A percentile compares a stretch with the other conserved stretches of the same genome.
Conservation (phyloP, 2,888 invertebrate genomes). For the Malthinus seriepunctatus region DNA sequence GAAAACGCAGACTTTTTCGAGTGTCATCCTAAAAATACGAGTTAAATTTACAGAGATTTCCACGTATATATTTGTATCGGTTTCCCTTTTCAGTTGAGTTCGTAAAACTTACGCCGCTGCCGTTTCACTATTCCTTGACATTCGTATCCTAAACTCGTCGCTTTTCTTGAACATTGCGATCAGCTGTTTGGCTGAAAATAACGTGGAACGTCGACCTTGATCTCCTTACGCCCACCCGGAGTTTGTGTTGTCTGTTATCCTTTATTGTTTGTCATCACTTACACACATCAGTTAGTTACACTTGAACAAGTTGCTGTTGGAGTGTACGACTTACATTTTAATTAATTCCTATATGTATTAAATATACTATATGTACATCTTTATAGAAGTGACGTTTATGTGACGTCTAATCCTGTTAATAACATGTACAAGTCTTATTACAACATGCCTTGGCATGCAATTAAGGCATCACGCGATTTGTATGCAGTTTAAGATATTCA, state of each 20-base stretch:
- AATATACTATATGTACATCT: conserved; percentile 8
- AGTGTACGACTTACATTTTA: too few relatives aligned
- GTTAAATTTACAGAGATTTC: conserved; percentile 22
- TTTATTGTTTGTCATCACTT: conserved; percentile 17
- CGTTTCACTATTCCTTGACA: conserved; percentile 33
- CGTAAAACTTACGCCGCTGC: conserved; percentile 18
- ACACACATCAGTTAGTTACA: neutral
- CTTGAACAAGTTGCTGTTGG: too few relatives aligned
- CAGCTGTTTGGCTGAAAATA: conserved; percentile 38
- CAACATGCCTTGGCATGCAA: conserved; percentile 33
- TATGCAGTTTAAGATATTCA: conserved; percentile 26
- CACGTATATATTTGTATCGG: conserved; percentile 20
- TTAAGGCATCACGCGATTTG: conserved; percentile 39
- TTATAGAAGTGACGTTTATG: conserved; percentile 25
- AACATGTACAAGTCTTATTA: conserved; percentile 33
- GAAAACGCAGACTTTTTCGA: conserved; percentile 36
- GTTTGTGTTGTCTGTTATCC: conserved; percentile 21
- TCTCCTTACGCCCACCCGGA: conserved; percentile 24
- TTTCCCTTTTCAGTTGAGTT: conserved; percentile 14
- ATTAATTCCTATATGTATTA: too few relatives aligned
- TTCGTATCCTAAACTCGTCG: conserved; percentile 33
- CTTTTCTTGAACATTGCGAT: conserved; percentile 30
- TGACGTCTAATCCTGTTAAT: conserved; percentile 31
- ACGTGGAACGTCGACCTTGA: conserved; percentile 37
- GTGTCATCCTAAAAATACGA: conserved; percentile 29